Base-by-base conservation (phyloP, 2,888 invertebrate genomes). In the Acanthopleura granulata region DNA sequence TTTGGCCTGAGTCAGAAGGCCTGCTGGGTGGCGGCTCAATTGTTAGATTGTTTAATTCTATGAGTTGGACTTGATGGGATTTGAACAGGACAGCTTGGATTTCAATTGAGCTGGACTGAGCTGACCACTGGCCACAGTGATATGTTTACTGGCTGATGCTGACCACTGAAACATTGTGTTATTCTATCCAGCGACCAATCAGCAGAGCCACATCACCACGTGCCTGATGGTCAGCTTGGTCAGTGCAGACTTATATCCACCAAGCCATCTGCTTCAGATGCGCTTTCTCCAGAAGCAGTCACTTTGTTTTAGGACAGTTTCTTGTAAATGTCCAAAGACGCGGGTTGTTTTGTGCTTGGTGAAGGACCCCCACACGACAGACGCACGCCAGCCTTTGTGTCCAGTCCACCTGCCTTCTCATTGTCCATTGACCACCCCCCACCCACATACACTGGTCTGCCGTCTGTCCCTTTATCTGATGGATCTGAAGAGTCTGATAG, bases 121-220 rank as follows among this genome's bases (percentile, higher is more conserved):
- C 25, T 66, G 66, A 27, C 66, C 66, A 66, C 3, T 66, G 66
- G 66, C 25, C 66, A 22, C 25, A 27, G 66, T 27, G 66, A 66
- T 66, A 66, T 66, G 66, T 66, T 66, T 66, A 66, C 66, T 27
- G 16, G 66, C 66, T 27, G 6, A 22, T 22, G 25, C 66, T 66
- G 66, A 66, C 66, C 66, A 66, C 12, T 66, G 22, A 27, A 15
- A 27, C 25, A 66, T 9, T 3, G 66, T 66, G 66, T 66, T 66
- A 66, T 66, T 66, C 66, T 66, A 66, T 66, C 66, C 57, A 27
- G 12, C 14, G 66, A 66, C 66, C 66, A 66, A 66, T 66, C 66
- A 27, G 29, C 29, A 27, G 15, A 27, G 66, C 3, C 66, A 22
- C 12, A 18, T 51, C n/a, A 25, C 66, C 66, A 27, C 66, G 22